Base-by-base conservation (phyloP, 2,888 invertebrate genomes). In the Apotomis betuletana region DNA sequence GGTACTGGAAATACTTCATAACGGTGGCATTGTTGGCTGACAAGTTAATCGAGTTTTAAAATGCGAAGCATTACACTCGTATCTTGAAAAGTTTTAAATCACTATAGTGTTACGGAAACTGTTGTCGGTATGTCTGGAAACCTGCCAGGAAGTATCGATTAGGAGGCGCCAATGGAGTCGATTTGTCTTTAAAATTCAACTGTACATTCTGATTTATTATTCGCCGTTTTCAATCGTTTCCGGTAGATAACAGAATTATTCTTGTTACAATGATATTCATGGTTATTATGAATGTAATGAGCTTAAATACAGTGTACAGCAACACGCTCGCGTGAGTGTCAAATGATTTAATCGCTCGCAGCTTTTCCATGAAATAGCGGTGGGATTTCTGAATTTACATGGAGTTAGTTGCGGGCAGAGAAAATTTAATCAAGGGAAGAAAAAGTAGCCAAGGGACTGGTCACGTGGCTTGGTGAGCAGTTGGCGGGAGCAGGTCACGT, bases 401-500 rank as follows among this genome's bases (percentile, higher is more conserved):
- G 57, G 55, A 10, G 52, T 55, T 13, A 61, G 61, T 61, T 46
- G 54, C 51, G 55, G 54, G n/a, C 5, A 54, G 41, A 58, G 69
- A 46, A 70, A 73, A 75, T 75, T 74, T 69, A 69, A 74, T 71
- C 70, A 67, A 69, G 64, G 59, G 27, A 52, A 67, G 70, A 63
- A 58, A 64, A 44, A 64, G 58, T 67, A 49, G 49, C 27, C 64
- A 57, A 64, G 71, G 67, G 74, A 55, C 65, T 46, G 65, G 55
- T 67, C 70, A 68, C 55, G 62, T 61, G 68, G 73, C 27, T 27
- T 27, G 27, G 27, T 27, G 27, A 27, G 27, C 70, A 54, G 64
- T 70, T 60, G 60, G 59, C n/a, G 52, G 38, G 67, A 70, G 59
- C 70, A 70, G 70, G 61, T 74, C 73, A 75, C 74, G 75, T 75